These are phyloP conservation scores for Tenthredo scrophulariae DNA, from an alignment of 2,888 invertebrate genomes.

Conservation along the genomic window DNA sequence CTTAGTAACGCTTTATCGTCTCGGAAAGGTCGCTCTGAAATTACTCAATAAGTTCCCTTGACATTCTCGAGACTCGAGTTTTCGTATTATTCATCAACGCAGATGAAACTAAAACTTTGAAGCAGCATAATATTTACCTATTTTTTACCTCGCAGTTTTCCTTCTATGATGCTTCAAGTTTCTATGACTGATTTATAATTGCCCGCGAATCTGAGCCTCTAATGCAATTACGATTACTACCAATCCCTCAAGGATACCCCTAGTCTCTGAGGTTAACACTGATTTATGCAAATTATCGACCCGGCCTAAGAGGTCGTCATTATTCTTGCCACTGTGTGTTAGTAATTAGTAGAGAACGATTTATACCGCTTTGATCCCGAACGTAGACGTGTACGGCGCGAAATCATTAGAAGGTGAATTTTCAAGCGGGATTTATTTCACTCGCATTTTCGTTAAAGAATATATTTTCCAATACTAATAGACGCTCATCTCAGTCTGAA, in stretches of 20 bases:
- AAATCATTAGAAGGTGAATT: background rate
- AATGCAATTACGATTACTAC: background rate
- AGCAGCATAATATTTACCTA: background rate
- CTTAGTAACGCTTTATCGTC: conserved; percentile 24
- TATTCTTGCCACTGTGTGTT: conserved; percentile 7
- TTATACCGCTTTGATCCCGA: background rate
- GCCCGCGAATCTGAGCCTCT: background rate
- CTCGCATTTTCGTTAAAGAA: background rate
- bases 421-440: background rate
- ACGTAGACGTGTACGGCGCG: background rate
- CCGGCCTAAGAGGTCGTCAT: conserved; percentile 10
- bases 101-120: background rate
- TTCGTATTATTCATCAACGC: background rate
- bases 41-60: background rate
- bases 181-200: background rate
- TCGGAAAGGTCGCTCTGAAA: background rate
- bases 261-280: background rate
- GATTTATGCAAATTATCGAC: conserved; percentile 48
- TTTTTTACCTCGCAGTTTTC: background rate
- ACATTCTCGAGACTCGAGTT: background rate
- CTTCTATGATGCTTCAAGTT: background rate
- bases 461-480: background rate
- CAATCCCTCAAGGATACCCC: conserved; percentile 1
- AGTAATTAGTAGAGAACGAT: conserved; percentile 3
- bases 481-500: background rate